Conservation (phyloP, 2,888 invertebrate genomes). For the Rhamnusium bicolor region DNA sequence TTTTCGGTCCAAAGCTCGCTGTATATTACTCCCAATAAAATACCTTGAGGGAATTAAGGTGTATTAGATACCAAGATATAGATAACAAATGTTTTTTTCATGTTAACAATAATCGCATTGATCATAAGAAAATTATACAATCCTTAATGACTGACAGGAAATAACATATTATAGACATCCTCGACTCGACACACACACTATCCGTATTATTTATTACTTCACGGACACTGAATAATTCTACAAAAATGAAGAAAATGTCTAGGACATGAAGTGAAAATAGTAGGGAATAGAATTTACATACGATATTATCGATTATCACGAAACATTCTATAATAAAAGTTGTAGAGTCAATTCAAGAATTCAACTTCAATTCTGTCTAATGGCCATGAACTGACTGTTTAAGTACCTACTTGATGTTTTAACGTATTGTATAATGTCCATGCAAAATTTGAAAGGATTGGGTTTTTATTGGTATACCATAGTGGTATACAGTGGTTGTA, state of each 20-base stretch:
- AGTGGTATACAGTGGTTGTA: too few species aligned
- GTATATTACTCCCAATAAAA: too few species aligned
- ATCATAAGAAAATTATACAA: slow-evolving; percentile 52
- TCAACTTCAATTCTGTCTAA: too few species aligned
- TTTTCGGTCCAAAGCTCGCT: too few species aligned
- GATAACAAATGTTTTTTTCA: not conserved
- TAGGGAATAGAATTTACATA: not conserved
- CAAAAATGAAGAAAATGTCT: not conserved
- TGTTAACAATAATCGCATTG: slow-evolving; percentile 48
- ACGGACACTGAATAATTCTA: not conserved
- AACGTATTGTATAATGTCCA: too few species aligned
- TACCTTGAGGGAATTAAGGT: not conserved
- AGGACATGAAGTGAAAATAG: not conserved
- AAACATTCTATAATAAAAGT: too few species aligned
- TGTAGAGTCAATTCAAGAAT: too few species aligned
- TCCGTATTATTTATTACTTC: not conserved
- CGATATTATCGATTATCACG: too few species aligned
- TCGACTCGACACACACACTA: slow-evolving; percentile 10
- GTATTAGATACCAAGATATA: not conserved
- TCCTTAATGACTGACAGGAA: slow-evolving; percentile 50
- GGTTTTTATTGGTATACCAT: too few species aligned
- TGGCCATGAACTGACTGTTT: too few species aligned
- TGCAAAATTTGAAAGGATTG: too few species aligned
- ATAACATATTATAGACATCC: slow-evolving; percentile 54
- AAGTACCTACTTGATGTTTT: too few species aligned